phyloP scores from a whole-genome alignment of 1,140 invertebrate species.

The Zophobas morio region DNA sequence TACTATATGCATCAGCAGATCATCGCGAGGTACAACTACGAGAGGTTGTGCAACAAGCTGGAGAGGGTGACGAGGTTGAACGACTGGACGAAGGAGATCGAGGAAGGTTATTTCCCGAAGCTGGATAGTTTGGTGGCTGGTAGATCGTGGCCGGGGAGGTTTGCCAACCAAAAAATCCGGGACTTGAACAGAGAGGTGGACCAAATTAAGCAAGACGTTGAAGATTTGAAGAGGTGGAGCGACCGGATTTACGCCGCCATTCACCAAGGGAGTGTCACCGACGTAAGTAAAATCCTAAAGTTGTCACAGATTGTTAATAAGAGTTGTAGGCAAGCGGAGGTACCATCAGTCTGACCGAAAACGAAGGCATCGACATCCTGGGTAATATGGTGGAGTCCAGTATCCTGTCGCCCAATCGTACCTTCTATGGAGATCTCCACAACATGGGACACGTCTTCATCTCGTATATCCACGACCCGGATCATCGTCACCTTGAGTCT shows the following conservation, averaged over 20 bases:
- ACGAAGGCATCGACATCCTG: constrained; percentile 69
- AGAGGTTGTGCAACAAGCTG: constrained; percentile 77
- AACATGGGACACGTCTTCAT: constrained; percentile 74
- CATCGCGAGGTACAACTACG: constrained; percentile 79
- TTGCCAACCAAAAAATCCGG: constrained; percentile 71
- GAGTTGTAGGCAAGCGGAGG: constrained; percentile 51
- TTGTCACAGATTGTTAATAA: constrained; percentile 22
- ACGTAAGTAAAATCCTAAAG: constrained; percentile 67
- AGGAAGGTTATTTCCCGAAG: constrained; percentile 81
- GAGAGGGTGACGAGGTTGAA: constrained; percentile 73
- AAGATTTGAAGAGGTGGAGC: constrained; percentile 80
- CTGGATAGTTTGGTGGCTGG: constrained; percentile 77
- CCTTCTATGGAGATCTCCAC: constrained; percentile 74
- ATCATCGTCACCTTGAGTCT: constrained; percentile 71
- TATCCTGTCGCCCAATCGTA: constrained; percentile 65
- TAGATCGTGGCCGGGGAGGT: constrained; percentile 75
- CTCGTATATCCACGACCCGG: constrained; percentile 73
- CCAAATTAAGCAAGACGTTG: constrained; percentile 76
- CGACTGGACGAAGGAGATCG: constrained; percentile 75
- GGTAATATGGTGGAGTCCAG: constrained; percentile 69
- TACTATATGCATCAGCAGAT: constrained; percentile 87
- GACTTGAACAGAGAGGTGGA: constrained; percentile 80
- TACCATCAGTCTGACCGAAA: constrained; percentile 55
- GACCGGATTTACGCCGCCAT: constrained; percentile 83
- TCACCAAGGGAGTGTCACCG: constrained; percentile 74